These are phyloP conservation scores for Marmota flaviventris DNA, from an alignment of 2,113 vertebrate genomes.

Conservation along the genomic window DNA sequence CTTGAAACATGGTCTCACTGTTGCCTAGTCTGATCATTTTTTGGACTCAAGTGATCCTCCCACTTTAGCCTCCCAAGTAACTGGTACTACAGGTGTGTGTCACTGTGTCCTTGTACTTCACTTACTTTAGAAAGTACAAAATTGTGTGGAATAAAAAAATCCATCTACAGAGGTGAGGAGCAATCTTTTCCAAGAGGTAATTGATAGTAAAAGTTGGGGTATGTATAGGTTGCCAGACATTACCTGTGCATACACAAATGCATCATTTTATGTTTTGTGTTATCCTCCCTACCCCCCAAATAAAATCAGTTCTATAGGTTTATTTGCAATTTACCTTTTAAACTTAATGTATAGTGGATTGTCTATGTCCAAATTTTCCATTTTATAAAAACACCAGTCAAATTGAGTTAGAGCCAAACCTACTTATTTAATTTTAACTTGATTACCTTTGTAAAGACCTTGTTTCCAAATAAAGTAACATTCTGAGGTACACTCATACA, in stretches of 20 bases:
- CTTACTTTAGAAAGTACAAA: neutral
- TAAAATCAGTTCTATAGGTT: neutral
- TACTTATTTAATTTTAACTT: neutral
- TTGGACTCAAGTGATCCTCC: neutral
- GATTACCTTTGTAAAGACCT: neutral
- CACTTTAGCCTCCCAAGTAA: neutral
- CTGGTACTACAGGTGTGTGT: neutral
- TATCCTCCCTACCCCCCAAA: neutral
- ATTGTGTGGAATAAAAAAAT: neutral
- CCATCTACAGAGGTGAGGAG: neutral
- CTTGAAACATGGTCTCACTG: neutral
- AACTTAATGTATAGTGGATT: neutral
- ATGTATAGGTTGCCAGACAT: neutral
- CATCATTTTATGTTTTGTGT: too few relatives aligned
- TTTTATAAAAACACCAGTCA: neutral
- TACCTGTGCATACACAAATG: neutral
- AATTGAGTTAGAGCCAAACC: neutral
- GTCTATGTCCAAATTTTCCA: neutral
- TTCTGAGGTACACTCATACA: too few relatives aligned
- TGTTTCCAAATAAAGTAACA: neutral
- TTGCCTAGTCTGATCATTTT: neutral
- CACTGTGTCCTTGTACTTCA: neutral
- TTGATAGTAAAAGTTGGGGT: neutral
- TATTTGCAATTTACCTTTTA: constrained; percentile 13
- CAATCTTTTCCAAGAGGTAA: neutral